Evolutionary conservation across 2,797 vertebrate species (phyloP).

Genomic region (Eidolon dupreanum): DNA sequence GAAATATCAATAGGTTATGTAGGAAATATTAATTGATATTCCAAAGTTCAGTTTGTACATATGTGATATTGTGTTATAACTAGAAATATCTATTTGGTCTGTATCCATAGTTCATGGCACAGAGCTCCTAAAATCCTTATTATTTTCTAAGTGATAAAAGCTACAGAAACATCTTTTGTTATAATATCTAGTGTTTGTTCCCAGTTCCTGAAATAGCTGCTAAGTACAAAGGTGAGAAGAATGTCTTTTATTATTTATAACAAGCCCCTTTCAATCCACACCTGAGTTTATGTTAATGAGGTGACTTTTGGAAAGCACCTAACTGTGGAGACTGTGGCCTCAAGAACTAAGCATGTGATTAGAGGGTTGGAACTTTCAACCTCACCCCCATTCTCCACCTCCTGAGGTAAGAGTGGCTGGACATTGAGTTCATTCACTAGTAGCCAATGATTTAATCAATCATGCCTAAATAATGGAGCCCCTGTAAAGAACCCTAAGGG

Average conservation of each 20-base stretch:
- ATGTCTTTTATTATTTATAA: neutral
- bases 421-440: neutral
- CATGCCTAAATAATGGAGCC: neutral
- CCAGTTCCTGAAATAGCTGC: neutral
- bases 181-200: neutral
- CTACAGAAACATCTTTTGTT: neutral
- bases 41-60: neutral
- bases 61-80: neutral
- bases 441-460: neutral
- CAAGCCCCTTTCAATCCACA: neutral
- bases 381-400: neutral
- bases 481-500: neutral
- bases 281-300: neutral
- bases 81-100: neutral
- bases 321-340: neutral
- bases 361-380: neutral
- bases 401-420: neutral
- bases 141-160: neutral
- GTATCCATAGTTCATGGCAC: neutral
- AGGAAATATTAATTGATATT: neutral
- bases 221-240: neutral
- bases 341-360: neutral
- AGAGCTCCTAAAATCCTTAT: neutral
- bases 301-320: neutral
- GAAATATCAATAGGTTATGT: neutral